These are phyloP conservation scores for Drosophila meridionalis DNA, from an alignment of 2,888 invertebrate species.

Conservation along the genomic window DNA sequence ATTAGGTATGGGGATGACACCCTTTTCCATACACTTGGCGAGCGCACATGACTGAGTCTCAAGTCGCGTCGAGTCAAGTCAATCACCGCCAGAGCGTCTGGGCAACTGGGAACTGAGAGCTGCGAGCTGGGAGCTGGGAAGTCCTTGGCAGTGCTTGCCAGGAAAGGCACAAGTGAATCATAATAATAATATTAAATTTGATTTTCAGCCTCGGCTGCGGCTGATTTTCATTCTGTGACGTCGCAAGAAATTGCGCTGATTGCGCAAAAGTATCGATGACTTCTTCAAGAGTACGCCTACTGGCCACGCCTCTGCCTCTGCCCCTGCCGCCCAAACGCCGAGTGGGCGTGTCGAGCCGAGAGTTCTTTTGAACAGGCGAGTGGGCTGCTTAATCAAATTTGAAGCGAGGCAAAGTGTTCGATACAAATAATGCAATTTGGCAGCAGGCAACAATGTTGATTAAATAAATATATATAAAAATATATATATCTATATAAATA, in stretches of 20 bases:
- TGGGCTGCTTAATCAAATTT: slow-evolving; percentile 57
- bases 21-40: slow-evolving; percentile 39
- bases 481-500: background rate
- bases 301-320: slow-evolving; percentile 1
- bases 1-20: slow-evolving; percentile 36
- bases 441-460: slow-evolving; percentile 57
- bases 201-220: slow-evolving; percentile 70
- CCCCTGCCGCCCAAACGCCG: background rate
- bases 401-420: slow-evolving; percentile 28
- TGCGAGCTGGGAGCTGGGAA: slow-evolving; percentile 6
- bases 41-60: slow-evolving; percentile 59
- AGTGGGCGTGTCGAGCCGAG: slow-evolving; percentile 51
- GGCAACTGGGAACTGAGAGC: slow-evolving; percentile 4
- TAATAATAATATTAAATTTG: slow-evolving; percentile 82
- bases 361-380: slow-evolving; percentile 11
- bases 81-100: slow-evolving; percentile 28
- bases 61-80: slow-evolving; percentile 46
- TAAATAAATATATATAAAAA: slow-evolving; percentile 30
- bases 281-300: slow-evolving; percentile 53
- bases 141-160: slow-evolving; percentile 9
- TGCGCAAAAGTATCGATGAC: slow-evolving; percentile 82
- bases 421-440: slow-evolving; percentile 75
- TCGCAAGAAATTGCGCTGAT: slow-evolving; percentile 75
- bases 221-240: slow-evolving; percentile 37
- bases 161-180: slow-evolving; percentile 75